Percentiles rank a stretch among this genome's conserved stretches.
phyloP scores from a whole-genome alignment of 2,888 invertebrate genomes.

The Pandemis cinnamomeana region DNA sequence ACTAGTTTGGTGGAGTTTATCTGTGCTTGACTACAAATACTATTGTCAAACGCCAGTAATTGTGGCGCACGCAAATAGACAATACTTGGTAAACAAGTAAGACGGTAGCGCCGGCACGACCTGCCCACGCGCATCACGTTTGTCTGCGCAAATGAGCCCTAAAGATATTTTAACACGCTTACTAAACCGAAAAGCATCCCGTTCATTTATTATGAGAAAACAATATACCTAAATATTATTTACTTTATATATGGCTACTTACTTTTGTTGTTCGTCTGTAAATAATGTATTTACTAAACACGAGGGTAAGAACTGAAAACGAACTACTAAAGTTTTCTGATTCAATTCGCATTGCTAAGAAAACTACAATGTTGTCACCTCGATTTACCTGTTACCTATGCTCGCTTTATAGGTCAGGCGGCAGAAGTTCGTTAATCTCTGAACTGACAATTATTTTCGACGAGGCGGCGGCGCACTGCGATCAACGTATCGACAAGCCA shows the following conservation, averaged over 20 bases:
- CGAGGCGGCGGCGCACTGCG: conserved; percentile 72
- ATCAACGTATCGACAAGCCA: conserved; percentile 80
- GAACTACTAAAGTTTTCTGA: not conserved
- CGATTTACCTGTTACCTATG: conserved; percentile 36
- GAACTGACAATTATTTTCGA: conserved; percentile 82
- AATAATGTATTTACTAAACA: not conserved
- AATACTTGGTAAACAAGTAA: conserved; percentile 74
- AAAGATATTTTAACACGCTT: conserved; percentile 54
- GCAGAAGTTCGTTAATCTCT: conserved; percentile 83
- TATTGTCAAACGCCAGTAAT: conserved; percentile 63
- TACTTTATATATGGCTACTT: not conserved
- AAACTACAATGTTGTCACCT: conserved; percentile 7
- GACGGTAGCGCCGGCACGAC: conserved; percentile 60
- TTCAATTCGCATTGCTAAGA: not conserved
- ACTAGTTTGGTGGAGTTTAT: conserved; percentile 15
- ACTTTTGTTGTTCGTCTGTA: not conserved
- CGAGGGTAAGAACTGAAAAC: not conserved
- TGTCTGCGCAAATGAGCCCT: conserved; percentile 58
- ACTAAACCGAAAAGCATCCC: conserved; percentile 43
- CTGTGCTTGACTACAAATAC: conserved; percentile 49
- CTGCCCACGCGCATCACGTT: conserved; percentile 59
- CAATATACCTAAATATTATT: not conserved
- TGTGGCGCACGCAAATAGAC: conserved; percentile 67
- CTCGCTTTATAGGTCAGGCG: conserved; percentile 78
- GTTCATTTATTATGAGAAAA: conserved; percentile 22